phyloP scores from a whole-genome alignment of 1,140 invertebrate genomes.

The Drosophila nigrodunni region DNA sequence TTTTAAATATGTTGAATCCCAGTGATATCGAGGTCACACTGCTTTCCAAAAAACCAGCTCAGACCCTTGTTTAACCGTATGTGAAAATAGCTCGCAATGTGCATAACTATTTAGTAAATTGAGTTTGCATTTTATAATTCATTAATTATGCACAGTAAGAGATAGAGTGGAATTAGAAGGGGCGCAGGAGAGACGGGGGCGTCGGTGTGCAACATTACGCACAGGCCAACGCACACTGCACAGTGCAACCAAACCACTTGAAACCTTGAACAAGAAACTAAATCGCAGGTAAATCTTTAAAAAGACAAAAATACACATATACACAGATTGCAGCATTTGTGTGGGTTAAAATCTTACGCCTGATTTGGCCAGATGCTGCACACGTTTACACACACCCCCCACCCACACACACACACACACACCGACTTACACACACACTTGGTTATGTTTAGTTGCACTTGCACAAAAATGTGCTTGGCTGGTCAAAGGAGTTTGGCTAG shows the following conservation, averaged over 20 bases:
- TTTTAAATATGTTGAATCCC: not conserved
- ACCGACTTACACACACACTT: slow-evolving; percentile 3
- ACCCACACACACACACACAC: not conserved
- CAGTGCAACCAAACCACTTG: slow-evolving; percentile 31
- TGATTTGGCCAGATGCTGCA: slow-evolving; percentile 64
- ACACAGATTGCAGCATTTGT: slow-evolving; percentile 19
- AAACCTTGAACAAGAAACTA: slow-evolving; percentile 5
- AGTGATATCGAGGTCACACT: not conserved
- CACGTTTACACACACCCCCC: not conserved
- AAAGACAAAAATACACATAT: slow-evolving; percentile 29
- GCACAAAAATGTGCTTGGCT: slow-evolving; percentile 68
- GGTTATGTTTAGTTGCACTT: slow-evolving; percentile 53
- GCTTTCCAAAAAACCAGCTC: not conserved
- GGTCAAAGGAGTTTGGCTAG: slow-evolving; percentile 62
- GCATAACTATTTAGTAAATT: slow-evolving; percentile 68
- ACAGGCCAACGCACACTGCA: slow-evolving; percentile 74
- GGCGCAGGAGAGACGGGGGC: not conserved
- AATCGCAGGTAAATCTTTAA: slow-evolving; percentile 56
- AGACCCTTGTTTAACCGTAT: slow-evolving; percentile 15
- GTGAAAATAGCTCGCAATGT: slow-evolving; percentile 50
- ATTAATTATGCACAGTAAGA: slow-evolving; percentile 78
- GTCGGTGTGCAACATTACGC: slow-evolving; percentile 56
- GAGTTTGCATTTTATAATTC: slow-evolving; percentile 77
- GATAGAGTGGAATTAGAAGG: not conserved
- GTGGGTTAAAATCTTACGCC: slow-evolving; percentile 64